phyloP scores from a whole-genome alignment of 2,113 vertebrate genomes.

The Nesogale talazaci region DNA sequence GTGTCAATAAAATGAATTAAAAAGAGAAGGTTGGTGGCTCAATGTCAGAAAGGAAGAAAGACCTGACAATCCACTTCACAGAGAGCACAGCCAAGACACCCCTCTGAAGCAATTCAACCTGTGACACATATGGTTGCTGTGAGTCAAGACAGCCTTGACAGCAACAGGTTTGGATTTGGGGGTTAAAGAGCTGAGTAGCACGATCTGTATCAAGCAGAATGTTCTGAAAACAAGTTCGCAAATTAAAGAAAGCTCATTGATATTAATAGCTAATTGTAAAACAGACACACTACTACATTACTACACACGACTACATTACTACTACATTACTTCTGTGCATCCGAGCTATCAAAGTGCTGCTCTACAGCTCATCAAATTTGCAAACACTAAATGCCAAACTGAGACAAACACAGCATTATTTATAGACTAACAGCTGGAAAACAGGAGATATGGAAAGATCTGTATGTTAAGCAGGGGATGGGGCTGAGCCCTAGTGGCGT shows the following conservation, averaged over 20 bases:
- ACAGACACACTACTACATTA: slow-evolving; percentile 29
- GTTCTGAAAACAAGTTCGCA: slow-evolving; percentile 52
- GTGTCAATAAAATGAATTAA: no score
- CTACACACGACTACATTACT: no score
- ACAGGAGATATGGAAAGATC: slow-evolving; percentile 37
- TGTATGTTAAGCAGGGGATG: slow-evolving; percentile 1
- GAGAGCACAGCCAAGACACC: neutral
- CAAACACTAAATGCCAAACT: neutral
- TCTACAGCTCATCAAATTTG: slow-evolving; percentile 3
- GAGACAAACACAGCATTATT: slow-evolving; percentile 40
- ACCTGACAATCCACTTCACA: neutral
- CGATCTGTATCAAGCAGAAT: neutral
- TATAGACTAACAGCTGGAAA: slow-evolving; percentile 35
- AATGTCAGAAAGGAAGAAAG: neutral
- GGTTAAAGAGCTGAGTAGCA: neutral
- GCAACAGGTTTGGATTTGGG: neutral
- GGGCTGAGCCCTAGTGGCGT: no score
- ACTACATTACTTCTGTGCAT: neutral
- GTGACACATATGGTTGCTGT: neutral
- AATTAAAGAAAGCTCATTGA: slow-evolving; percentile 50
- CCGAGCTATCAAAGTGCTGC: slow-evolving; percentile 2
- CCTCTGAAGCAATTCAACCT: neutral
- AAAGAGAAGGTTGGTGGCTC: neutral
- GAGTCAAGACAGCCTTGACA: neutral
- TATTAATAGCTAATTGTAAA: slow-evolving; percentile 58